These are phyloP conservation scores for Drosophila paramelanica DNA, from an alignment of 2,888 invertebrate genomes.

Conservation along the genomic window DNA sequence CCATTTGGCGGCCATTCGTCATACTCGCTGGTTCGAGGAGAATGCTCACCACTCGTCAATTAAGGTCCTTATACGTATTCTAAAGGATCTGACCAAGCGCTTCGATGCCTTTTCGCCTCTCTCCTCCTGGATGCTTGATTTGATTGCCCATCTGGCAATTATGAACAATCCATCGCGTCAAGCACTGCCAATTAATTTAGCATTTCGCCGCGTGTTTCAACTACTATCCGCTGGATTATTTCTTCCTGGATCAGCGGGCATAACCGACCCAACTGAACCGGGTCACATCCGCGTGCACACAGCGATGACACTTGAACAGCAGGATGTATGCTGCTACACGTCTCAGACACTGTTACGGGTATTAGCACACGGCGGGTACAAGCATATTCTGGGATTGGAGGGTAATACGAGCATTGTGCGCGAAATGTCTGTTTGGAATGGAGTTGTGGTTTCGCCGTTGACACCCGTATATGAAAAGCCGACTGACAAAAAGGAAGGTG, in stretches of 20 bases:
- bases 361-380: conserved; percentile 96
- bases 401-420: conserved; percentile 87
- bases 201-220: conserved; percentile 95
- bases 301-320: conserved; percentile 94
- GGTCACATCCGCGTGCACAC: conserved; percentile 95
- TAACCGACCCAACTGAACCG: conserved; percentile 97
- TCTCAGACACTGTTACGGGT: conserved; percentile 95
- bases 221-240: conserved; percentile 97
- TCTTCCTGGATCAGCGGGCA: conserved; percentile 96
- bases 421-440: conserved; percentile 98
- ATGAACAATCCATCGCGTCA: conserved; percentile 98
- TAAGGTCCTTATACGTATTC: conserved; percentile 95
- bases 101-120: conserved; percentile 96
- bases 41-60: conserved; percentile 98
- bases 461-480: conserved; percentile 95
- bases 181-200: conserved; percentile 95
- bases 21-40: conserved; percentile 99
- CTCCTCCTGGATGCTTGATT: conserved; percentile 98
- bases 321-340: conserved; percentile 96
- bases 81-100: conserved; percentile 95
- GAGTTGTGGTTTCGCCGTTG: conserved; percentile 97
- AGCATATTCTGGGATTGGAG: conserved; percentile 91
- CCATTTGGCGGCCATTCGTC: conserved; percentile 96
- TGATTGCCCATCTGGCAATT: conserved; percentile 97
- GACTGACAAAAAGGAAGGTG: conserved; percentile 90